Evolutionary conservation across 2,797 vertebrate species (phyloP), one percentile per base, ranked within the genome.

Genomic region (Crocodylus rhombifer): DNA sequence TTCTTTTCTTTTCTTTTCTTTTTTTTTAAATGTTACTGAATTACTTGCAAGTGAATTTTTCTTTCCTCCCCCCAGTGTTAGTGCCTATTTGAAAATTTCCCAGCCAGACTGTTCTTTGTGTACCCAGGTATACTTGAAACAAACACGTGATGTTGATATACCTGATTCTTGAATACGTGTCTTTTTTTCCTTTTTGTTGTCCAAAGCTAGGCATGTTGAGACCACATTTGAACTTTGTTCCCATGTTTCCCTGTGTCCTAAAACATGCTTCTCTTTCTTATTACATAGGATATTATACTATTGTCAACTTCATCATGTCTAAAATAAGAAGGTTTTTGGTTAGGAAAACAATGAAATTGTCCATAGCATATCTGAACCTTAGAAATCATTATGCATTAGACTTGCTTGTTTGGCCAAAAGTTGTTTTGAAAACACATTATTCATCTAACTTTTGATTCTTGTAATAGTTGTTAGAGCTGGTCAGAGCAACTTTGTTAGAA

Each of bases 21-120:
- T 42, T 51, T 51, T 51, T 51, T 51, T 51, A 51, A 51, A 51
- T 10, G 10, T 51, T 51, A 10, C 10, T 51, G 42, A 51, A 51
- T 51, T 10, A 9, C 9, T 51, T 51, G 42, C 42, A 64, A 87
- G 42, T 51, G 94, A 93, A 89, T 97, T 20, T 94, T 57, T 95
- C 91, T 92, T 69, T 28, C 96, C 84, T 95, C 42, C 94, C 67
- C 67, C 33, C 67, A 64, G 80, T 93, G 63, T 82, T 75, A 79
- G 74, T 61, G 56, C 89, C 63, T 95, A 51, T 82, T 91, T 36
- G 5, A 82, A 42, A 1, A 1, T 61, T 96, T 90, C 78, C 73
- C 93, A 67, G 67, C 76, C 2, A 0, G 90, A 81, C 76, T 36
- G 71, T 1, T 25, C 63, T 77, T 69, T 82, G 17, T 77, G 80